A percentile compares a stretch with the other conserved stretches of the same genome.
Evolutionary conservation across 2,888 invertebrate genomes (phyloP).

Genomic region (Eilema depressum): DNA sequence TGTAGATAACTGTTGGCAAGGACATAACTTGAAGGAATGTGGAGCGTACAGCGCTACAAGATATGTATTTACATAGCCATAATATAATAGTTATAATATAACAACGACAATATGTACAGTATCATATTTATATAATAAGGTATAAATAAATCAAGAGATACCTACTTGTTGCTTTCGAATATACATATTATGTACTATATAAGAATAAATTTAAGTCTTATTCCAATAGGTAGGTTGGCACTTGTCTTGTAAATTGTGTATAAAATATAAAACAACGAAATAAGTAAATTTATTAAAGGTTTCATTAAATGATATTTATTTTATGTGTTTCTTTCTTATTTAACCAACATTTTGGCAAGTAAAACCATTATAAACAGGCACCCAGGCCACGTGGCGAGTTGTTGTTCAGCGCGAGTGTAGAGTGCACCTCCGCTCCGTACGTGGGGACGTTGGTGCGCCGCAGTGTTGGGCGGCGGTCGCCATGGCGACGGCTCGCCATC

Average conservation of each 20-base stretch:
- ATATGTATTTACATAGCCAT: neutral
- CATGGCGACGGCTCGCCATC: constrained; percentile 32
- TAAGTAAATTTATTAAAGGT: neutral
- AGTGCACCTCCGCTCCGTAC: neutral
- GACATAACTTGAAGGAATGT: neutral
- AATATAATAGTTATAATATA: neutral
- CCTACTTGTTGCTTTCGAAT: no score
- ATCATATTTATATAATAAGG: neutral
- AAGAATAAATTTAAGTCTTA: no score
- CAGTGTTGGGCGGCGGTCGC: constrained; percentile 35
- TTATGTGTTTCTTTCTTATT: neutral
- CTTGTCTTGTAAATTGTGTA: no score
- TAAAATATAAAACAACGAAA: no score
- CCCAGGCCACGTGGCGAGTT: neutral
- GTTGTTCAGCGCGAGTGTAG: no score
- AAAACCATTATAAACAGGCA: neutral
- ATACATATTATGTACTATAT: no score
- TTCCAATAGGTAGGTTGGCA: no score
- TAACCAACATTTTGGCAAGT: neutral
- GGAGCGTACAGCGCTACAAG: no score
- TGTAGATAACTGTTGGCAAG: neutral
- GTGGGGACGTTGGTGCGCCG: neutral
- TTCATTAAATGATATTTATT: neutral
- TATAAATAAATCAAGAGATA: neutral
- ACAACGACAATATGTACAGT: neutral